Evolutionary conservation across 2,888 invertebrate genomes (phyloP).

Genomic region (Pristionchus maxplancki): DNA sequence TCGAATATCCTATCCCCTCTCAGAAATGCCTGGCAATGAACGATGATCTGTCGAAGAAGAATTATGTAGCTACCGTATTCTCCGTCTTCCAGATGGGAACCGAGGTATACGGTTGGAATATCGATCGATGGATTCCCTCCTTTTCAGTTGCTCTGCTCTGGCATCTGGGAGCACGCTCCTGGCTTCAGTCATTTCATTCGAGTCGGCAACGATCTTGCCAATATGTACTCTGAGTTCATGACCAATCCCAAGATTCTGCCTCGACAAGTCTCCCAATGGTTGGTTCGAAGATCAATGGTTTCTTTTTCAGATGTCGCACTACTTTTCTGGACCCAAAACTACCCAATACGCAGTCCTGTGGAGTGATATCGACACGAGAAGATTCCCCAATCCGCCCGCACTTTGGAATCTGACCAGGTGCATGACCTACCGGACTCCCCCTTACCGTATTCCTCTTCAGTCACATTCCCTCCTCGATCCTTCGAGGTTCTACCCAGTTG

Average conservation of each 20-base stretch:
- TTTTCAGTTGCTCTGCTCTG: slow-evolving; percentile 70
- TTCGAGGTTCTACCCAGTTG: slow-evolving; percentile 41
- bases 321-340: slow-evolving; percentile 35
- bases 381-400: slow-evolving; percentile 72
- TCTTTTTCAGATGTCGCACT: slow-evolving; percentile 39
- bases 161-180: slow-evolving; percentile 75
- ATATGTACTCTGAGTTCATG: slow-evolving; percentile 52
- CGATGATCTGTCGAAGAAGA: slow-evolving; percentile 24
- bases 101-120: slow-evolving; percentile 17
- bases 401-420: slow-evolving; percentile 68
- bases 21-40: slow-evolving; percentile 50
- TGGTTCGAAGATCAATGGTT: not conserved
- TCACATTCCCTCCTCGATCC: slow-evolving; percentile 29
- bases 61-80: slow-evolving; percentile 44
- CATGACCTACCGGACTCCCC: not conserved
- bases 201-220: slow-evolving; percentile 67
- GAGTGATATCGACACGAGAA: slow-evolving; percentile 71
- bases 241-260: slow-evolving; percentile 14
- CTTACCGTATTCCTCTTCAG: slow-evolving; percentile 11
- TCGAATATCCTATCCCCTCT: not conserved
- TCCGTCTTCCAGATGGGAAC: slow-evolving; percentile 50
- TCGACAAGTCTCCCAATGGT: slow-evolving; percentile 14
- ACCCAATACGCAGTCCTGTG: slow-evolving; percentile 72
- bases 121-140: not conserved
- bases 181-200: slow-evolving; percentile 69